Percentiles rank a stretch among this genome's conserved stretches.
phyloP scores from a whole-genome alignment of 2,888 invertebrate species.

The Nephrotoma guestfalica region DNA sequence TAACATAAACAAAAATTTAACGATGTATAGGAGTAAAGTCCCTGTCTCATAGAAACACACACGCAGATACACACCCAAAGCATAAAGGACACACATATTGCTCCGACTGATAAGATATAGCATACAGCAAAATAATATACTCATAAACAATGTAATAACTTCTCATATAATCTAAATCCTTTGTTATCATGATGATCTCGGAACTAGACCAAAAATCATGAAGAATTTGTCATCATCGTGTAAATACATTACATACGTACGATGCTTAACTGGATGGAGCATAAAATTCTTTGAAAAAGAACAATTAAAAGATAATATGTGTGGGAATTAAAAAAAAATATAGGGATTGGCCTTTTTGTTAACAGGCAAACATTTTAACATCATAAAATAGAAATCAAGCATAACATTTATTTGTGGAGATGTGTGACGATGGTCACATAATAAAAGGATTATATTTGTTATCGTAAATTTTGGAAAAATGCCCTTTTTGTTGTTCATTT shows the following conservation, averaged over 20 bases:
- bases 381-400: not conserved
- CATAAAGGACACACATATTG: not conserved
- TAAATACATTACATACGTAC: no score
- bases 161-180: not conserved
- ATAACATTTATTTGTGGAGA: not conserved
- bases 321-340: not conserved
- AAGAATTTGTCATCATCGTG: not conserved
- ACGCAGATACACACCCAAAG: not conserved
- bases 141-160: not conserved
- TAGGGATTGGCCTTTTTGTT: not conserved
- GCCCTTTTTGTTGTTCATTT: not conserved
- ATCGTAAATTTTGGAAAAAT: not conserved
- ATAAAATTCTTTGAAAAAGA: not conserved
- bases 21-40: not conserved
- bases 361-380: not conserved
- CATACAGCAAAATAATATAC: not conserved
- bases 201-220: not conserved
- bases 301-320: not conserved
- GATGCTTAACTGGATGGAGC: not conserved
- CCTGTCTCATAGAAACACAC: not conserved
- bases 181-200: not conserved
- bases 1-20: not conserved
- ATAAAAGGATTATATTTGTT: not conserved
- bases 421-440: not conserved
- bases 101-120: not conserved